Evolutionary conservation across 2,113 vertebrate species (phyloP).

Genomic region (Zapornia atra): DNA sequence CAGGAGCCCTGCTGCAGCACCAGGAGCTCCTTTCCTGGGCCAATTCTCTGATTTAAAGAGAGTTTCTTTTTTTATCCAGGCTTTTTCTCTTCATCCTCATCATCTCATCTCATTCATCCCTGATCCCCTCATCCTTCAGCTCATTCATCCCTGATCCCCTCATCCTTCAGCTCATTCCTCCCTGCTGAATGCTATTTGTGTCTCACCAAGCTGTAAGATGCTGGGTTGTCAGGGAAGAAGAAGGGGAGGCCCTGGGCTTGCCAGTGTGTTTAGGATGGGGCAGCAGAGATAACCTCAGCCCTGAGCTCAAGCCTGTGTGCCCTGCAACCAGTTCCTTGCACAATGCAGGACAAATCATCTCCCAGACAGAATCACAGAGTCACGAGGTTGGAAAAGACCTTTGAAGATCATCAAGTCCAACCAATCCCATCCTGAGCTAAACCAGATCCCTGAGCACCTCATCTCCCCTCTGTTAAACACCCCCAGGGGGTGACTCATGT

Average conservation of each 20-base stretch:
- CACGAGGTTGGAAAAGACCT: too few relatives aligned
- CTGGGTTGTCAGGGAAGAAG: fast-evolving
- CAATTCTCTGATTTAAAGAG: background rate
- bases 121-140: too few relatives aligned
- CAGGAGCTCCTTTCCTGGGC: background rate
- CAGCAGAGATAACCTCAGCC: background rate
- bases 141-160: too few relatives aligned
- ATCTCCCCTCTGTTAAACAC: too few relatives aligned
- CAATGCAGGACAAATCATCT: background rate
- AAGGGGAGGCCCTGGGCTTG: background rate
- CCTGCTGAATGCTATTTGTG: background rate
- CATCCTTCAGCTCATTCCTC: too few relatives aligned
- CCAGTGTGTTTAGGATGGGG: fast-evolving
- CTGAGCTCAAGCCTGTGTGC: background rate
- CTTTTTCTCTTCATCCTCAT: background rate
- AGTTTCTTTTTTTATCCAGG: background rate
- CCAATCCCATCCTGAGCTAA: too few relatives aligned
- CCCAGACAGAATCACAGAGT: too few relatives aligned
- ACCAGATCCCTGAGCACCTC: too few relatives aligned
- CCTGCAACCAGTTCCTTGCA: background rate
- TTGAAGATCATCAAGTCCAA: too few relatives aligned
- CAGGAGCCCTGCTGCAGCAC: background rate
- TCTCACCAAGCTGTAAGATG: background rate
- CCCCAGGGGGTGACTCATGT: too few relatives aligned
- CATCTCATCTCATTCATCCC: too few relatives aligned